Evolutionary conservation across 2,797 vertebrate genomes (phyloP), one percentile per base, ranked within the genome.

Genomic region (Jordanella pulchra): DNA sequence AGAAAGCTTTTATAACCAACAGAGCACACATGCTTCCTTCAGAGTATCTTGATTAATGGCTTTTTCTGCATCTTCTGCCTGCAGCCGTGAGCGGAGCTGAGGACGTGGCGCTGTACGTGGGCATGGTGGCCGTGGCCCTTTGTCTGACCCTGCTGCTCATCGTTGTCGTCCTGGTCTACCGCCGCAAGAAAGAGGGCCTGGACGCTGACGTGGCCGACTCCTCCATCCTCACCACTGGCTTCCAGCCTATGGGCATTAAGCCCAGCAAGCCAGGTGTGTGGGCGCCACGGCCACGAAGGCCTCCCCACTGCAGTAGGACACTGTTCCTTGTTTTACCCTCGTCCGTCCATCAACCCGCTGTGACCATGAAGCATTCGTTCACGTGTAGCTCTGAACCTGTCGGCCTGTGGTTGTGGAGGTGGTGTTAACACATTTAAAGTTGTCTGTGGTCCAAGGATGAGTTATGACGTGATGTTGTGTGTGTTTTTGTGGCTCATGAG

Each of bases 171-270:
- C 94, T 99, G 75, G 95, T 99, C 56, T 99, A 98, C 80, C 97
- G 96, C 71, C 96, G 97, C 23, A 97, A 97, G 91, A 98, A 99
- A 80, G 97, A 96, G 71, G 97, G 97, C 67, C 92, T 99, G 82
- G 97, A 99, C 1, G 96, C 97, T 0, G 97, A 99, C 0, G 97
- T 98, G 84, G 97, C 97, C 0, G 97, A 99, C 92, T 99, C 98
- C 4, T 99, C 97, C 89, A 99, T 99, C 87, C 97, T 99, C 93
- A 98, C 97, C 13, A 97, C 98, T 7, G 98, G 97, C 93, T 99
- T 99, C 91, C 98, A 99, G 95, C 98, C 98, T 0, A 97, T 99
- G 94, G 97, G 97, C 93, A 97, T 98, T 94, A 99, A 99, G 93
- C 97, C 98, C 92, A 96, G 96, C 94, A 99, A 99, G 95, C 97